Conservation (phyloP, 2,113 vertebrate species). For the Anguilla rostrata region DNA sequence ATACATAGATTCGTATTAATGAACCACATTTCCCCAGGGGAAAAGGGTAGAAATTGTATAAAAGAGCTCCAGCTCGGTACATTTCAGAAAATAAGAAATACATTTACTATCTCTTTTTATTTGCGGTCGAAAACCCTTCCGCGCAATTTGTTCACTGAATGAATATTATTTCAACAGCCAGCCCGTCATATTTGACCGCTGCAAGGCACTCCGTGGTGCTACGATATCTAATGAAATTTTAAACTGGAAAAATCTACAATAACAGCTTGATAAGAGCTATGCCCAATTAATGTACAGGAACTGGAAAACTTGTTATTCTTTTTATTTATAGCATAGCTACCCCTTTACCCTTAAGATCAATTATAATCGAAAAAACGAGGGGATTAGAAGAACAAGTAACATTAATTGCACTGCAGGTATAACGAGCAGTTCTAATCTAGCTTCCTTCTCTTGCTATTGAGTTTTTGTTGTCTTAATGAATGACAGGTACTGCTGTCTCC, state of each 20-base stretch:
- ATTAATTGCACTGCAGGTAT: slow-evolving; percentile 81
- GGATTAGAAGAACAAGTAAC: slow-evolving; percentile 73
- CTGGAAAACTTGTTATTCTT: slow-evolving; percentile 2
- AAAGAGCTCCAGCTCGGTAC: not conserved
- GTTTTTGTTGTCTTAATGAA: slow-evolving; percentile 78
- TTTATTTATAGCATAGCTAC: slow-evolving; percentile 23
- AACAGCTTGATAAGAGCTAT: slow-evolving; percentile 11
- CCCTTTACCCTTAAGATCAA: slow-evolving; percentile 56
- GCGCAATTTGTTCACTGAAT: slow-evolving; percentile 9
- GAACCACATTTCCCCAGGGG: no score
- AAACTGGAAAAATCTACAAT: slow-evolving; percentile 20
- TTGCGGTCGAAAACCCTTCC: slow-evolving; percentile 28
- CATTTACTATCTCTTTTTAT: slow-evolving; percentile 1
- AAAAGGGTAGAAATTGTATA: not conserved
- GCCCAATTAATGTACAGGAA: slow-evolving; percentile 12
- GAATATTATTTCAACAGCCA: slow-evolving; percentile 24
- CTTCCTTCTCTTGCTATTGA: slow-evolving; percentile 74
- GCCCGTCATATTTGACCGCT: slow-evolving; percentile 10
- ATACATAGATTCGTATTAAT: not conserved
- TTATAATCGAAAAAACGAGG: slow-evolving; percentile 60
- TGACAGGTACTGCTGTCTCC: slow-evolving; percentile 80
- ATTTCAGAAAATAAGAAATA: not conserved
- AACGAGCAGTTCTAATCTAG: slow-evolving; percentile 76
- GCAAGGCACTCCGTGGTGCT: not conserved
- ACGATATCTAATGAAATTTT: slow-evolving; percentile 30